Evolutionary conservation across 2,888 invertebrate species (phyloP).

Genomic region (Embidobia sp.): DNA sequence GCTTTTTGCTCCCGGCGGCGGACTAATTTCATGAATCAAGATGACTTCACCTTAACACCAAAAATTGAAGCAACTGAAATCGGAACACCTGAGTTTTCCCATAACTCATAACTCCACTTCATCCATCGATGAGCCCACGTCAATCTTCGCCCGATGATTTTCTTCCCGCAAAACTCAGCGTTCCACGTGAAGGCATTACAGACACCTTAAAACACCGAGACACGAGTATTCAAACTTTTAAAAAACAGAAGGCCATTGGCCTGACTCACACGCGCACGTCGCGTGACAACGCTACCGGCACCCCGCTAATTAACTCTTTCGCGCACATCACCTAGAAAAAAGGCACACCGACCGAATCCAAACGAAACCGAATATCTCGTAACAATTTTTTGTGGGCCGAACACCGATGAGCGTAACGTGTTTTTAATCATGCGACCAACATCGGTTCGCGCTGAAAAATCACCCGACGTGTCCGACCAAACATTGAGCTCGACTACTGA

Average conservation of each 20-base stretch:
- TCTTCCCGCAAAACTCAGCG: conserved; percentile 1
- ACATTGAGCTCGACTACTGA: conserved; percentile 44
- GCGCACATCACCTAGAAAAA: conserved; percentile 19
- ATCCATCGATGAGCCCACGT: neutral
- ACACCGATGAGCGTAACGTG: conserved; percentile 10
- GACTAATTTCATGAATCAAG: too few relatives aligned
- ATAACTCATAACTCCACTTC: conserved; percentile 47
- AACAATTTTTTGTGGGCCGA: neutral
- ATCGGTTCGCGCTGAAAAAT: conserved; percentile 36
- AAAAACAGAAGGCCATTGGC: conserved; percentile 67
- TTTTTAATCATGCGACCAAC: conserved; percentile 42
- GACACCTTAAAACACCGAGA: neutral
- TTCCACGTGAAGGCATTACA: conserved; percentile 8
- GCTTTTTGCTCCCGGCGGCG: neutral
- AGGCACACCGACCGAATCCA: conserved; percentile 13
- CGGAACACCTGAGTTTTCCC: conserved; percentile 44
- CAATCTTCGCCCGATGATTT: conserved; percentile 21
- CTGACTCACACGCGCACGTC: conserved; percentile 76
- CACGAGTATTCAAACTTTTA: conserved; percentile 16
- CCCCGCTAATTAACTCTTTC: conserved; percentile 27
- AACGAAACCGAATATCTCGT: neutral
- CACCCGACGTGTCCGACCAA: conserved; percentile 24
- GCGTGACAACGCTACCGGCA: conserved; percentile 58
- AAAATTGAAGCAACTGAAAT: conserved; percentile 53
- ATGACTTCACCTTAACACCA: conserved; percentile 52